Conservation (phyloP, 2,888 invertebrate species). For the Gastracanthus pulcherrimus region DNA sequence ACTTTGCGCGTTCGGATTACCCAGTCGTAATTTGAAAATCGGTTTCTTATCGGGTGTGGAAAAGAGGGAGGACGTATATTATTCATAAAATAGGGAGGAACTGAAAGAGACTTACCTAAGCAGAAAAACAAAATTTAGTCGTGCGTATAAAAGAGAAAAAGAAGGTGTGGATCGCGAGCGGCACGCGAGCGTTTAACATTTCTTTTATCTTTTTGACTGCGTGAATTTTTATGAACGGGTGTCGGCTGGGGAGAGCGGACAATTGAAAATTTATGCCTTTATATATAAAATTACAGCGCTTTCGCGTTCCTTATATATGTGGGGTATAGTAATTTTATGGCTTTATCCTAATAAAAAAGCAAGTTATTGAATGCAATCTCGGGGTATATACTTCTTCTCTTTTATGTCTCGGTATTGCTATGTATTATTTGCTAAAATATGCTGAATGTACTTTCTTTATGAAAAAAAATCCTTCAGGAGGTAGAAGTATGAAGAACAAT, state of each 20-base stretch:
- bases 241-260: neutral
- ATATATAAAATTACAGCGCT: conserved; percentile 13
- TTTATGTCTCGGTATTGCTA: too few relatives aligned
- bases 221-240: conserved; percentile 33
- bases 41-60: conserved; percentile 40
- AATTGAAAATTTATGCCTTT: conserved; percentile 40
- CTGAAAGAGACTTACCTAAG: conserved; percentile 38
- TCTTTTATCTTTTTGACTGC: conserved; percentile 28
- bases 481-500: too few relatives aligned
- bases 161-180: conserved; percentile 17
- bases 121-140: conserved; percentile 49
- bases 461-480: too few relatives aligned
- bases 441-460: too few relatives aligned
- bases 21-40: conserved; percentile 53
- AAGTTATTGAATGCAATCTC: too few relatives aligned
- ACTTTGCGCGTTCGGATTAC: conserved; percentile 40
- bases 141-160: conserved; percentile 31
- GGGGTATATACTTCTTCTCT: too few relatives aligned
- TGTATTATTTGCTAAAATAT: too few relatives aligned
- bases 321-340: too few relatives aligned
- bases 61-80: conserved; percentile 3
- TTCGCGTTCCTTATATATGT: neutral
- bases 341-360: too few relatives aligned
- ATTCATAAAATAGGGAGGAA: conserved; percentile 32
- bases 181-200: conserved; percentile 41